Percentiles rank a stretch among this genome's conserved stretches.
These are phyloP conservation scores for Cercopithecus mona DNA, from an alignment of 2,113 vertebrate genomes.

Conservation along the genomic window DNA sequence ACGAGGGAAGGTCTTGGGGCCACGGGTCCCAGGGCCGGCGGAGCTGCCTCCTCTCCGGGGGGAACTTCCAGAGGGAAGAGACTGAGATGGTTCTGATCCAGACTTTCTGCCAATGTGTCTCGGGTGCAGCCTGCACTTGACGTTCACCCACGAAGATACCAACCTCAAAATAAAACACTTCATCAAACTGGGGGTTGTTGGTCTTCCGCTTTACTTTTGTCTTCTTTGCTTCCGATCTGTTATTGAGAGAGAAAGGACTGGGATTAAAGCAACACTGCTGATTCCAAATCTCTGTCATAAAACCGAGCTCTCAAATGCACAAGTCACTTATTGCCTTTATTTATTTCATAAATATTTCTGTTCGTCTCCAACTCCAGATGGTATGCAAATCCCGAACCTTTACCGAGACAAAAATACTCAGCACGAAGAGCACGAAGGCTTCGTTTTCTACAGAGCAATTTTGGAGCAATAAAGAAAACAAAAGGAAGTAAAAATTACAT, in stretches of 20 bases:
- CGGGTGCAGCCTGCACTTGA: not conserved
- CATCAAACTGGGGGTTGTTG: slow-evolving; percentile 98
- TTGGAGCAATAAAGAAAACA: not conserved
- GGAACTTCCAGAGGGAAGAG: not conserved
- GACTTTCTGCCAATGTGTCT: slow-evolving; percentile 42
- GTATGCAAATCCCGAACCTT: slow-evolving; percentile 60
- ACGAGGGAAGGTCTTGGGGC: not conserved
- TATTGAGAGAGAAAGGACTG: not conserved
- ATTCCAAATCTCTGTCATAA: not conserved
- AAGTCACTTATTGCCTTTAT: slow-evolving; percentile 48
- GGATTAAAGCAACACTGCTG: not conserved
- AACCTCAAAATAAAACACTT: slow-evolving; percentile 99
- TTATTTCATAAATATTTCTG: slow-evolving; percentile 57
- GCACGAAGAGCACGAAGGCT: not conserved
- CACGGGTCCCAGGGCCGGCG: fast-evolving
- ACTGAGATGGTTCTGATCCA: slow-evolving; percentile 45
- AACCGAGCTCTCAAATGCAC: not conserved
- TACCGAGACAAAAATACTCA: slow-evolving; percentile 5
- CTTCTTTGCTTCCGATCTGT: slow-evolving; percentile 97
- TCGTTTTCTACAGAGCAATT: not conserved
- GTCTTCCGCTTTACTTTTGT: slow-evolving; percentile 98
- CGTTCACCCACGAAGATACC: slow-evolving; percentile 68
- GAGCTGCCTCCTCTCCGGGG: not conserved
- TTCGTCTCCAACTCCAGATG: slow-evolving; percentile 52
- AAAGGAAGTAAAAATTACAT: not conserved